Evolutionary conservation across 2,888 invertebrate genomes (phyloP), one percentile per base, ranked within the genome.

Genomic region (Synanthedon tipuliformis): DNA sequence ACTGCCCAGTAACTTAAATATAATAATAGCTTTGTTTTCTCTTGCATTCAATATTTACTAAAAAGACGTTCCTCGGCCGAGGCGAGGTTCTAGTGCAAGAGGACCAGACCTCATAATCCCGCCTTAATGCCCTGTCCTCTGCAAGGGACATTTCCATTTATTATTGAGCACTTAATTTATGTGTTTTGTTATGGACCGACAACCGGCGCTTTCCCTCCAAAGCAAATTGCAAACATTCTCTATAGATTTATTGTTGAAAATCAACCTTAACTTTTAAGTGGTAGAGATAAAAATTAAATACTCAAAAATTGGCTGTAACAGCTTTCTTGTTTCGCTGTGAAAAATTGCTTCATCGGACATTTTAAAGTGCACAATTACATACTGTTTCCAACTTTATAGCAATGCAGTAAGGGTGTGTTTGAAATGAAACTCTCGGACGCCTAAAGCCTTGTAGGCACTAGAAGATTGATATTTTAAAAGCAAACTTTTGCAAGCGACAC

Each of bases 111-210:
- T 84, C 84, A 84, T 87, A 87, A 86, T 85, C 86, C 86, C 80
- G 81, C 82, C 83, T 79, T 86, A 87, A 86, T 84, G 84, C 85
- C 81, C 84, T 82, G 86, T 84, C 85, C 85, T 83, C 87, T 88
- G 88, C 83, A 78, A 80, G 77, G 86, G 88, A 88, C 88, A 88
- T 84, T 86, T 85, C 87, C 88, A 88, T 88, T 88, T 88, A 88
- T 88, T 88, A 88, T 87, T 87, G 87, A 86, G 87, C 86, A 86
- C 88, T 87, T 88, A 88, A 88, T 88, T 88, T 88, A 88, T 88
- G 87, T 87, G 87, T 87, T 86, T 87, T 86, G 85, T 86, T 84
- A 86, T 87, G 86, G 87, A 83, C 87, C 84, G 75, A 83, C 82
- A 79, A 81, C 82, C 76, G 73, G 73, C 66, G 64, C 67, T 57